A percentile compares a stretch with the other conserved stretches of the same genome.
phyloP scores from a whole-genome alignment of 1,140 invertebrate species.

The Drosophila biarmipes region DNA sequence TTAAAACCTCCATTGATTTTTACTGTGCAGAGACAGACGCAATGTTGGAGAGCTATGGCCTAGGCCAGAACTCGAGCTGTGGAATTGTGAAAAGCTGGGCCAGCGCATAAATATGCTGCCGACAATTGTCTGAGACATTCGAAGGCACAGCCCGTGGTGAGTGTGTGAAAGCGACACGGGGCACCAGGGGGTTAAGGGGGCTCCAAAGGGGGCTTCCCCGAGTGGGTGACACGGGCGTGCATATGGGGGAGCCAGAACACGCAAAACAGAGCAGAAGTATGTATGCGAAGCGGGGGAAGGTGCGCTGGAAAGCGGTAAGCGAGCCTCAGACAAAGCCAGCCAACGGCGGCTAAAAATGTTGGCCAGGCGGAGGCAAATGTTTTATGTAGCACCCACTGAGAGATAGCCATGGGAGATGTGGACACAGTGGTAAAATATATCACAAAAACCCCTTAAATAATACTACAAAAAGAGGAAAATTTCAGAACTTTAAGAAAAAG shows the following conservation, averaged over 20 bases:
- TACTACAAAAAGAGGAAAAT: neutral
- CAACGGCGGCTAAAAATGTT: constrained; percentile 69
- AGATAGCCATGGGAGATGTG: constrained; percentile 55
- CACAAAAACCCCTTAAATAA: neutral
- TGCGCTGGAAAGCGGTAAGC: constrained; percentile 26
- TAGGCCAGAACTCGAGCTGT: neutral
- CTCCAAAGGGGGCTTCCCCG: constrained; percentile 2
- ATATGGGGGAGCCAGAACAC: constrained; percentile 32
- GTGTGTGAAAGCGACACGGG: constrained; percentile 26
- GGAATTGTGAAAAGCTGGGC: constrained; percentile 26
- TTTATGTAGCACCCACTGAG: constrained; percentile 66
- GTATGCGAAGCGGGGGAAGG: constrained; percentile 11
- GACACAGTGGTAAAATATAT: constrained; percentile 17
- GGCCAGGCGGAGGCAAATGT: constrained; percentile 63
- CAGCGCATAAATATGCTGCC: constrained; percentile 74
- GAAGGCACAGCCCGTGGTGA: constrained; percentile 41
- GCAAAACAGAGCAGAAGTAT: constrained; percentile 56
- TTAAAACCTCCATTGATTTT: neutral
- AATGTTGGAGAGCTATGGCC: constrained; percentile 1
- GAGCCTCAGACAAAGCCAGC: constrained; percentile 68
- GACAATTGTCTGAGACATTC: constrained; percentile 77
- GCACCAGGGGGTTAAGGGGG: constrained; percentile 2
- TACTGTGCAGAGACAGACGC: constrained; percentile 14
- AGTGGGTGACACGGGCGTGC: constrained; percentile 12
- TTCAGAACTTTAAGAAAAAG: too few relatives aligned